phyloP scores from a whole-genome alignment of 2,888 invertebrate genomes.

The Troilus luridus region DNA sequence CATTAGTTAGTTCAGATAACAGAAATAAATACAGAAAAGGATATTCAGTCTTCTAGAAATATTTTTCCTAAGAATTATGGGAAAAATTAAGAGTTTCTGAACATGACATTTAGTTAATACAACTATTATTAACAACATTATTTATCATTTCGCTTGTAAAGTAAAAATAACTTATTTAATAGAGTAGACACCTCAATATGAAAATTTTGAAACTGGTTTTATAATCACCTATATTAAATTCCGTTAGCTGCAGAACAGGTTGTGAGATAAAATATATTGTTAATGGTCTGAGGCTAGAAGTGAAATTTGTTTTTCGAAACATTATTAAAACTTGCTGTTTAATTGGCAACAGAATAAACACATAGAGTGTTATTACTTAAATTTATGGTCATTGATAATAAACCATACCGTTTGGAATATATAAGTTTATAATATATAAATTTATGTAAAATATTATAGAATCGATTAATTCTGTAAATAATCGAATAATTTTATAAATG shows the following conservation, averaged over 20 bases:
- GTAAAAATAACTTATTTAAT: background rate
- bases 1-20: too few species aligned
- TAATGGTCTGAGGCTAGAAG: background rate
- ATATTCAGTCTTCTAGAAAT: too few species aligned
- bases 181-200: constrained; percentile 15
- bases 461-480: too few species aligned
- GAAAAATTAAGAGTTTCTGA: background rate
- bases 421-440: background rate
- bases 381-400: background rate
- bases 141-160: background rate
- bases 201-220: constrained; percentile 20
- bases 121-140: background rate
- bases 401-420: background rate
- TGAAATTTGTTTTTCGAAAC: background rate
- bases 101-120: background rate
- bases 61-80: background rate
- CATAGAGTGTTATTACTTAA: background rate
- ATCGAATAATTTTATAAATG: too few species aligned
- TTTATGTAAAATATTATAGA: too few species aligned
- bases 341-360: background rate
- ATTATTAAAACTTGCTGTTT: background rate
- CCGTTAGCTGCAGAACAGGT: constrained; percentile 19
- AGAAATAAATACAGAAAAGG: too few species aligned
- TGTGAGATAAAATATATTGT: constrained; percentile 14
- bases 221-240: constrained; percentile 38